Percentiles rank a stretch among this genome's conserved stretches.
phyloP scores from a whole-genome alignment of 2,888 invertebrate species.

The Limnephilus rhombicus region DNA sequence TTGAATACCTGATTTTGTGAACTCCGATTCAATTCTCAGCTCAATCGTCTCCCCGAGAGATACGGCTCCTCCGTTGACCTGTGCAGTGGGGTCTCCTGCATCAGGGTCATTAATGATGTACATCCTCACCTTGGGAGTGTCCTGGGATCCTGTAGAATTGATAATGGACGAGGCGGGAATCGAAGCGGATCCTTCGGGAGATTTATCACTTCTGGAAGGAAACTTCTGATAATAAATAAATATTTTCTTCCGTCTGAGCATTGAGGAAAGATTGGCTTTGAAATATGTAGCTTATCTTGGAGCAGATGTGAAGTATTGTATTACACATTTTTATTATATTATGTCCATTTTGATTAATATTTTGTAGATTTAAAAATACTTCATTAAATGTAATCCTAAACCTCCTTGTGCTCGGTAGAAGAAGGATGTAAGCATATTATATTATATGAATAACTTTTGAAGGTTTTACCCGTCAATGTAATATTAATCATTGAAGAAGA shows the following conservation, averaged over 20 bases:
- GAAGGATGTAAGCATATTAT: not conserved
- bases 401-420: not conserved
- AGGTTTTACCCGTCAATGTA: too few relatives aligned
- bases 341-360: too few relatives aligned
- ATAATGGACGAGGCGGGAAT: constrained; percentile 73
- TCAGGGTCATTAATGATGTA: constrained; percentile 65
- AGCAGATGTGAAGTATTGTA: not conserved
- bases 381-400: not conserved
- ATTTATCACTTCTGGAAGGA: constrained; percentile 20
- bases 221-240: not conserved
- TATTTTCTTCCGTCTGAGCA: not conserved
- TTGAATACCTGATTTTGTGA: constrained; percentile 56
- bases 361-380: not conserved
- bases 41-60: constrained; percentile 74
- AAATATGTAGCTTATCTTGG: not conserved
- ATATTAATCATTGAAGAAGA: too few relatives aligned
- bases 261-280: not conserved
- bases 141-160: constrained; percentile 67
- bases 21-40: constrained; percentile 72
- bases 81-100: constrained; percentile 48
- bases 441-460: not conserved
- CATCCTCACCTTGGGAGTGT: constrained; percentile 62
- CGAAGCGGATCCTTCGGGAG: constrained; percentile 49
- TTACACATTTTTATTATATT: not conserved
- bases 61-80: constrained; percentile 68